Percentiles rank a stretch among this genome's conserved stretches.
These are phyloP conservation scores for Chaunax sp. DNA, from an alignment of 2,797 vertebrate genomes.

Conservation along the genomic window DNA sequence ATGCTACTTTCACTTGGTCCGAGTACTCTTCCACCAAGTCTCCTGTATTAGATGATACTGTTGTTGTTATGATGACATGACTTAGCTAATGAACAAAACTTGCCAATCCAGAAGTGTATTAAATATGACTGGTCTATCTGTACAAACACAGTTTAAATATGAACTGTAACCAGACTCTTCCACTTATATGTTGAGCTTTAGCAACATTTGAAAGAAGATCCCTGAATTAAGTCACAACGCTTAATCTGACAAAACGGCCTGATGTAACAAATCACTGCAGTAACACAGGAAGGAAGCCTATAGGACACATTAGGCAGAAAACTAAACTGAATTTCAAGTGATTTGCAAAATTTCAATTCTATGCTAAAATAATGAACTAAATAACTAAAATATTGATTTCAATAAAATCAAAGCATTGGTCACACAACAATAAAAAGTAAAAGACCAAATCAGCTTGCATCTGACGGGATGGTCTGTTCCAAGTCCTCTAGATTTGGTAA, in stretches of 20 bases:
- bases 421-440: constrained; percentile 43
- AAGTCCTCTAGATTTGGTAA: constrained; percentile 51
- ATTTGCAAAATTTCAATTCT: constrained; percentile 19
- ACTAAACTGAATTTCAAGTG: constrained; percentile 26
- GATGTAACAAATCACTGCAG: constrained; percentile 10
- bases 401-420: constrained; percentile 36
- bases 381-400: constrained; percentile 11
- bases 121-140: neutral
- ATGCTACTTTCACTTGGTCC: no score
- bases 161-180: constrained; percentile 7
- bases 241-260: constrained; percentile 6
- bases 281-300: constrained; percentile 31
- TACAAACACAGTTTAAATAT: constrained; percentile 13
- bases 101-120: neutral
- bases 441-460: constrained; percentile 34
- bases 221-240: constrained; percentile 54
- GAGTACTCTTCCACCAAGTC: neutral
- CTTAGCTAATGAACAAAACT: constrained; percentile 5
- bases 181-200: constrained; percentile 1
- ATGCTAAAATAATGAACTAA: constrained; percentile 13
- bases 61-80: constrained; percentile 25
- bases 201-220: constrained; percentile 38
- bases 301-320: constrained; percentile 22
- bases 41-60: neutral
- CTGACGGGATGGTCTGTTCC: constrained; percentile 57